Base-by-base conservation (phyloP, 2,113 vertebrate genomes). In the Paedocypris sp. region DNA sequence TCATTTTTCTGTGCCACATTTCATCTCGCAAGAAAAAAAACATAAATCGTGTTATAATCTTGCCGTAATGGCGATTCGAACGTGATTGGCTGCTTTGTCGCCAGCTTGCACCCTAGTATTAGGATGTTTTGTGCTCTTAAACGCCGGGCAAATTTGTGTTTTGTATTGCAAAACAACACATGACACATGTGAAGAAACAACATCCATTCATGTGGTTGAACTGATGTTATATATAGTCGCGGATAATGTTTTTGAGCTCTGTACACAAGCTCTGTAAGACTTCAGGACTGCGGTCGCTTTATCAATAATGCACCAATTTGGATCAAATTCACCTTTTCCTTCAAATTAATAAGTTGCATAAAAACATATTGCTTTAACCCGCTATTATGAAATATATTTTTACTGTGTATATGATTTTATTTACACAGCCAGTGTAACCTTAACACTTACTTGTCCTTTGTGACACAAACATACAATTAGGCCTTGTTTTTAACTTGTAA, bases 391-490 rank as follows among this genome's bases (percentile, higher is more conserved):
- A n/a, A n/a, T n/a, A n/a, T n/a, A n/a, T n/a, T n/a, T n/a, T n/a
- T n/a, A n/a, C n/a, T n/a, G n/a, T n/a, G n/a, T n/a, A n/a, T n/a
- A n/a, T n/a, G n/a, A n/a, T n/a, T n/a, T n/a, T n/a, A n/a, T n/a
- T n/a, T n/a, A n/a, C n/a, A n/a, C n/a, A n/a, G n/a, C n/a, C n/a
- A n/a, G n/a, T n/a, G n/a, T 43, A 45, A 43, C 26, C 57, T 56
- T 49, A 65, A 43, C 29, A 39, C 36, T 19, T 52, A 43, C 51
- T 18, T 33, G 43, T 69, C 60, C 56, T 56, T 56, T 31, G 47
- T 16, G 49, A 2, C n/a, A 43, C 38, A 62, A 70, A 70, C 57
- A 70, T 62, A n/a, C 64, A 50, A 70, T 70, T 66, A 70, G 31
- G 31, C 19, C 31, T 57, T 62, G 62, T 66, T 57, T 57, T 26